Evolutionary conservation across 2,797 vertebrate species (phyloP).

Genomic region (Hypotaenidia philippensis): DNA sequence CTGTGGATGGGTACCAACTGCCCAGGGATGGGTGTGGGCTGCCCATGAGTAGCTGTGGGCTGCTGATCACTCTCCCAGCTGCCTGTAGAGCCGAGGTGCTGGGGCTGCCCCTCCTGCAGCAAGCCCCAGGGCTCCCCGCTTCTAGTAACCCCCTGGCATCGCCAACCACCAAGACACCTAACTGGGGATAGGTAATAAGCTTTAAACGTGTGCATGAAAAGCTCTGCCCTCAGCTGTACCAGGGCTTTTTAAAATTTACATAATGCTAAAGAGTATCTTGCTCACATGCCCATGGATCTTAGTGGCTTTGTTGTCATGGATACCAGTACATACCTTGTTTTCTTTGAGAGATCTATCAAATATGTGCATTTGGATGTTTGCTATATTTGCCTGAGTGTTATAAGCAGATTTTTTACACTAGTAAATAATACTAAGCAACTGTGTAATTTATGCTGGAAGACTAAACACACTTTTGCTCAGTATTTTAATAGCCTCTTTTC

Average conservation of each 20-base stretch:
- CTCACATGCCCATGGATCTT: constrained; percentile 33
- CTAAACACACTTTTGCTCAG: constrained; percentile 28
- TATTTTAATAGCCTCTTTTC: constrained; percentile 57
- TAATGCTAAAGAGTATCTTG: constrained; percentile 57
- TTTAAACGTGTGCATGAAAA: neutral
- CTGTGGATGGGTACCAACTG: too few relatives aligned
- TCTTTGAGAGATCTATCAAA: constrained; percentile 56
- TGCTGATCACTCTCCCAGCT: fast-evolving
- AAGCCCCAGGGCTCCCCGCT: neutral
- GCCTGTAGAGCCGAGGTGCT: too few relatives aligned
- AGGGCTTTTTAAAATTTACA: constrained; percentile 5
- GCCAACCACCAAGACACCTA: neutral
- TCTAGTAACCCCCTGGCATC: neutral
- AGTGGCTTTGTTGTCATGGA: constrained; percentile 80
- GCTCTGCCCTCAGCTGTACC: neutral
- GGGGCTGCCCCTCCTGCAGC: neutral
- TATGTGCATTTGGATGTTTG: constrained; percentile 57
- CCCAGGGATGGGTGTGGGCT: too few relatives aligned
- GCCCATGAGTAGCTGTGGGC: too few relatives aligned
- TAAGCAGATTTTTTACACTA: constrained; percentile 52
- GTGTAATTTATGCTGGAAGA: constrained; percentile 60
- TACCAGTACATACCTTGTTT: constrained; percentile 74
- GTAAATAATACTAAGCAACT: constrained; percentile 76
- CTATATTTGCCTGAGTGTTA: constrained; percentile 26
- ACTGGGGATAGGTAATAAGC: neutral